phyloP scores from a whole-genome alignment of 2,888 invertebrate species.

The Polydrusus cervinus region DNA sequence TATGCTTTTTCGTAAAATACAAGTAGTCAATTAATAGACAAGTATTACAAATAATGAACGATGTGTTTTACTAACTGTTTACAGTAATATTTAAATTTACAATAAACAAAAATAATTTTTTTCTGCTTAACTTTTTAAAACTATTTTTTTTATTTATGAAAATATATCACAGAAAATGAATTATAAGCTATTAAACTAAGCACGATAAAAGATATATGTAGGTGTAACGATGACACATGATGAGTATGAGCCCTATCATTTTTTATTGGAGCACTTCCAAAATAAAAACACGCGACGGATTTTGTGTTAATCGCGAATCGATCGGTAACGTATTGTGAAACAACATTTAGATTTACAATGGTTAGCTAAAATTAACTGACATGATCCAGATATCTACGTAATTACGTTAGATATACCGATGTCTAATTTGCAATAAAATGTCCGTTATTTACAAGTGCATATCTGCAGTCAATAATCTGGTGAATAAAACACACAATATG shows the following conservation, averaged over 20 bases:
- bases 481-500: no score
- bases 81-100: no score
- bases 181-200: neutral
- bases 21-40: no score
- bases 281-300: neutral
- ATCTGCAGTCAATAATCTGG: no score
- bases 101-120: no score
- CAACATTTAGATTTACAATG: neutral
- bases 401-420: neutral
- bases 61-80: no score
- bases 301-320: neutral
- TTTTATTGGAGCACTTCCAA: slow-evolving; percentile 5
- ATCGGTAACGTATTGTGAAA: neutral
- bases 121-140: neutral
- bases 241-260: neutral
- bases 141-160: neutral
- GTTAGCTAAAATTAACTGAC: neutral
- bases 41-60: no score
- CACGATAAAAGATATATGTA: slow-evolving; percentile 2
- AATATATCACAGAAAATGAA: neutral
- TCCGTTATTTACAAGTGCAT: no score
- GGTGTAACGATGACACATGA: neutral
- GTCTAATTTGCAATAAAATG: no score
- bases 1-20: no score
- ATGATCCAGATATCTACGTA: slow-evolving; percentile 1